Evolutionary conservation across 2,797 vertebrate genomes (phyloP), one percentile per base, ranked within the genome.

Genomic region (Antennarius maculatus): DNA sequence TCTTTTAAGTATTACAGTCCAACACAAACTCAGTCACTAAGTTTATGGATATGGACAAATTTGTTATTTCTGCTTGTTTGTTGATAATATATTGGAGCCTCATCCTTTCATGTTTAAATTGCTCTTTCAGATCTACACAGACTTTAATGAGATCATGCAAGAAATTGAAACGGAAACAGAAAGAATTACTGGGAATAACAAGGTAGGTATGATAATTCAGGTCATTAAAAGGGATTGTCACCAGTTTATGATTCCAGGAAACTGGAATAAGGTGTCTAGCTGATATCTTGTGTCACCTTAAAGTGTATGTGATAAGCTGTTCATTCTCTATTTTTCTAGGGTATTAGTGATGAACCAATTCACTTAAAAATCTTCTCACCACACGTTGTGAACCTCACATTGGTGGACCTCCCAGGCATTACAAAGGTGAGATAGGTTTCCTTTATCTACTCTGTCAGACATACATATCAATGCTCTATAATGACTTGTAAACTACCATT

Each of bases 331-430:
- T 23, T 55, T 45, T 31, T 28, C 4, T 81, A 99, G 97, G 97
- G 97, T 18, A 96, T 99, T 65, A 98, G 97, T 74, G 93, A 95
- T 77, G 97, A 99, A 76, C 96, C 97, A 0, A 99, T 99, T 88
- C 97, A 99, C 79, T 91, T 99, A 69, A 98, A 98, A 91, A 94
- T 99, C 86, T 99, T 99, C 92, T 99, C 97, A 9, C 93, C 97
- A 28, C 90, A 97, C 39, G 97, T 98, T 50, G 97, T 99, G 69
- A 99, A 98, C 86, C 92, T 99, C 83, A 98, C 97, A 7, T 91
- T 99, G 76, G 97, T 99, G 79, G 97, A 99, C 80, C 95, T 99
- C 69, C 97, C 97, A 52, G 97, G 97, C 72, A 95, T 99, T 89
- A 99, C 97, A 59, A 99, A 99, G 95, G 97, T 99, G 91, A 72